Base-by-base conservation (phyloP, 2,888 invertebrate genomes). In the Resseliella maxima region DNA sequence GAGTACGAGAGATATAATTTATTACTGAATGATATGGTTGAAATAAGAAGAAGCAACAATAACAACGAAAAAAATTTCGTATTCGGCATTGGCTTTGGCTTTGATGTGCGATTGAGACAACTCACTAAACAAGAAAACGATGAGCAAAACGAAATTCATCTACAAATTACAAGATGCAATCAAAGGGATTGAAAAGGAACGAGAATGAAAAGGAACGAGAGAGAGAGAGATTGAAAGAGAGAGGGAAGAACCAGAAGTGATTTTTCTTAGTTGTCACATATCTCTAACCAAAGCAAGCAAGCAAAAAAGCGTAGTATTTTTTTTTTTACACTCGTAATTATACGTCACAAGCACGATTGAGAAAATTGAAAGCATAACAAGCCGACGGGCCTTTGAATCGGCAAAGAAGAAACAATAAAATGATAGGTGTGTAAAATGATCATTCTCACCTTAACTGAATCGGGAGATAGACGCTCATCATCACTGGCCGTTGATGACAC, bases 381-480 rank as follows among this genome's bases (percentile, higher is more conserved):
- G 83, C 83, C 83, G 83, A 83, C 83, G 36, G 36, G 35, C 31
- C 15, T 54, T 3, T 12, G 12, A 64, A 35, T 31, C 72, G 36
- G 72, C 36, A 72, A 72, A 59, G 6, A 59, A 59, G 24, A 24
- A 24, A n/a, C 59, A 24, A 24, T 35, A 35, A 72, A 35, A 21
- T 64, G 64, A 15, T 27, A 3, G 12, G 15, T 15, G 35, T 83
- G 36, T 83, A 38, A 38, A 38, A 38, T 83, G 24, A 83, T 83
- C 46, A 21, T 41, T 24, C 85, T 85, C 85, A 91, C 91, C 91
- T 91, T 90, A 88, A 90, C 91, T 88, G 91, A 90, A 89, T 91
- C 91, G 88, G 91, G 91, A 89, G 91, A 90, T 88, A 91, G 89
- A 89, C 91, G 90, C 88, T 91, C 91, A 87, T 90, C 91, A 85